Base-by-base conservation (phyloP, 2,113 vertebrate genomes). In the Salvelinus fontinalis region DNA sequence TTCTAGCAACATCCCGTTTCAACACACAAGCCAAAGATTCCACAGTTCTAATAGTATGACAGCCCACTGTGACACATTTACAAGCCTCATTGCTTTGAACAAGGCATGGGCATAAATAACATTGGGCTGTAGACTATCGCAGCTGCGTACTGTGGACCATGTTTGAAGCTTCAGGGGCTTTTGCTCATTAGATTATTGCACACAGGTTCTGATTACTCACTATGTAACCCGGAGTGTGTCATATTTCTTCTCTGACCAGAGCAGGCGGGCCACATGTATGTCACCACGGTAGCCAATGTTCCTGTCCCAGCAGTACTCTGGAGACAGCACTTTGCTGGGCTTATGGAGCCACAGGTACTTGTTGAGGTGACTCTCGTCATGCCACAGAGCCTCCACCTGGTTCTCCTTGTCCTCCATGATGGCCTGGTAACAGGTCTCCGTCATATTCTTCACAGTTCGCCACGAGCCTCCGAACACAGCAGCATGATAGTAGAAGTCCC, bases 331-430 rank as follows among this genome's bases (percentile, higher is more conserved):
- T 78, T 90, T 93, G 77, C 88, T 85, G 7, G 94, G 94, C 70
- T 94, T 94, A 71, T 91, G 76, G 7, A 91, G 69, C 91, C 89
- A 92, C 48, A 95, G 81, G 81, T 92, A 94, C 75, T 92, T 94
- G 83, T 94, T 95, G 31, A 95, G 92, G 71, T 95, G 94, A 73
- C 94, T 95, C 84, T 95, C 93, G 1, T 95, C 94, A 0, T 95
- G 94, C 94, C 95, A 95, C 70, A 82, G 70, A 1, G 93, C 95
- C 89, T 95, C 94, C 66, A 95, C 73, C 0, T 89, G 78, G 0
- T 89, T 90, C 62, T 13, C 1, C 49, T 90, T 92, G 83, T 95
- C 94, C 87, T 69, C 77, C 83, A 74, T 71, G 82, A 92, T 91
- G 72, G 51, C 66, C 20, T 14, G 75, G 67, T 87, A 87, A 78